phyloP scores from a whole-genome alignment of 2,888 invertebrate genomes.

The Dromius quadrimaculatus region DNA sequence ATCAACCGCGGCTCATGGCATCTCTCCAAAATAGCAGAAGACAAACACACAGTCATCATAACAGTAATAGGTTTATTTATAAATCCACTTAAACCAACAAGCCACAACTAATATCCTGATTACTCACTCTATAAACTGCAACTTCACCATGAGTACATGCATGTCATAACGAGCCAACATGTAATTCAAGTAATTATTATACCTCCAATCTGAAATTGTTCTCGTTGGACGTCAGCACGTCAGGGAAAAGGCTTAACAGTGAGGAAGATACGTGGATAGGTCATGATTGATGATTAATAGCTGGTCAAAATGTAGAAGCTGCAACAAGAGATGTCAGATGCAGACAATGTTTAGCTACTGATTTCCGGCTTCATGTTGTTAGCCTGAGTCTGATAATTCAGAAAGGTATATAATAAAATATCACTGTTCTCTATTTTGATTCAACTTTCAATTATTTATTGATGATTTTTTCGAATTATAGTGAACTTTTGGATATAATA shows the following conservation, averaged over 20 bases:
- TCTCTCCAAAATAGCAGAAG: neutral
- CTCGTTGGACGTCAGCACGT: neutral
- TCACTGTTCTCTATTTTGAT: neutral
- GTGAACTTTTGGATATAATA: neutral
- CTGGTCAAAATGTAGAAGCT: conserved; percentile 16
- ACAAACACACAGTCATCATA: conserved; percentile 14
- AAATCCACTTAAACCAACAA: conserved; percentile 16
- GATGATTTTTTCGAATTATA: neutral
- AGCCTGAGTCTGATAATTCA: neutral
- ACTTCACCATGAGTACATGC: neutral
- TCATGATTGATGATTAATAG: conserved; percentile 28
- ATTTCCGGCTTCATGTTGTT: no score
- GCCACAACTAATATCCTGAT: conserved; percentile 14
- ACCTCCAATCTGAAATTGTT: conserved; percentile 14
- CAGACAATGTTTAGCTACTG: no score
- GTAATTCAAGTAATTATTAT: no score
- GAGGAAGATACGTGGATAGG: conserved; percentile 2
- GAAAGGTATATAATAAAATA: neutral
- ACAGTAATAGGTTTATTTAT: conserved; percentile 17
- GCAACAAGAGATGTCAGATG: neutral
- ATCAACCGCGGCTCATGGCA: neutral
- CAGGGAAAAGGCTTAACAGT: neutral
- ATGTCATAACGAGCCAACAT: neutral
- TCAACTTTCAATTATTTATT: neutral
- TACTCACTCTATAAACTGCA: neutral